Conservation (phyloP, 2,888 invertebrate genomes). For the Meiosimyza platycephala region DNA sequence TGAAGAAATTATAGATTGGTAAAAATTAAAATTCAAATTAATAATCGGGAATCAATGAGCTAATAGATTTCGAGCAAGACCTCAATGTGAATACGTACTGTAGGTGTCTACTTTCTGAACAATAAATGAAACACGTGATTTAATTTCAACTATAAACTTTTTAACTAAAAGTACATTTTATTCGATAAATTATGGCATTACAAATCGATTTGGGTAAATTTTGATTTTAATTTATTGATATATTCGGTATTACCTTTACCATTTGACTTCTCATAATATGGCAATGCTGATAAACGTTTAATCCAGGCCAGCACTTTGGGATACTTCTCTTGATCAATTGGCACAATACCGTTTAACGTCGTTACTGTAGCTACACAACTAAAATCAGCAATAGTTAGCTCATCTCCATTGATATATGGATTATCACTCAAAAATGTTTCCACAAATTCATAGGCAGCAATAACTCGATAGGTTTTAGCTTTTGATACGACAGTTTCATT, state of each 20-base stretch:
- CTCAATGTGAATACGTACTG: no score
- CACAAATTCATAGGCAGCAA: constrained; percentile 48
- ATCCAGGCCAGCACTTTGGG: constrained; percentile 55
- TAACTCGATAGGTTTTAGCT: constrained; percentile 46
- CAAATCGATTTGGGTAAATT: constrained; percentile 15
- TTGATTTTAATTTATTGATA: not conserved
- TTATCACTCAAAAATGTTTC: constrained; percentile 51
- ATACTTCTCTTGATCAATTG: constrained; percentile 52
- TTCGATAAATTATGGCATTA: not conserved
- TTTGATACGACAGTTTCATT: constrained; percentile 44
- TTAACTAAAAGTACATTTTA: no score
- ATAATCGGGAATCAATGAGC: no score
- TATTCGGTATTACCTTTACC: constrained; percentile 45
- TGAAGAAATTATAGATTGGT: no score
- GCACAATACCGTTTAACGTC: constrained; percentile 48
- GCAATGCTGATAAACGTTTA: constrained; percentile 53
- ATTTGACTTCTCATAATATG: constrained; percentile 59
- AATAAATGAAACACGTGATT: no score
- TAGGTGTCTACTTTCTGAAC: not conserved
- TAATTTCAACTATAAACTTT: no score
- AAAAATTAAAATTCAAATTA: no score
- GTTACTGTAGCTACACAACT: constrained; percentile 52
- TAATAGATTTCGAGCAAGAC: no score
- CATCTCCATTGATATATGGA: constrained; percentile 55
- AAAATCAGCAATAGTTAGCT: constrained; percentile 60